phyloP scores from a whole-genome alignment of 2,888 invertebrate genomes.

The Paralinhomoeus sp. region DNA sequence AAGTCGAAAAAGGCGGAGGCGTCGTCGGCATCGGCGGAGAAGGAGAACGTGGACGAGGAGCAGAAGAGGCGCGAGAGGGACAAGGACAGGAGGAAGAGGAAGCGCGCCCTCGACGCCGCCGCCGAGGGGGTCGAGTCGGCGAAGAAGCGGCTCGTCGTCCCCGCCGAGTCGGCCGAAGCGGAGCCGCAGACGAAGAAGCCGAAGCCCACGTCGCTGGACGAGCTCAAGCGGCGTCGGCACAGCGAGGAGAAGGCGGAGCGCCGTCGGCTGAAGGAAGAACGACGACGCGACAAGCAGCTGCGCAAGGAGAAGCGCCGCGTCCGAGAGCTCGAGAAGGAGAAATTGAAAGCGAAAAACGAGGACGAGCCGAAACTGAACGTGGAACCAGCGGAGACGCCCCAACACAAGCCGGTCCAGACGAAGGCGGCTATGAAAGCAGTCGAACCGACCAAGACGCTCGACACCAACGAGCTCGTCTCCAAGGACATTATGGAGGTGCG shows the following conservation, averaged over 20 bases:
- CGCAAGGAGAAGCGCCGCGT: conserved; percentile 28
- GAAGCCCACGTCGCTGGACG: conserved; percentile 13
- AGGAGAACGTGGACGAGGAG: neutral
- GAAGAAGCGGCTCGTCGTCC: too few relatives aligned
- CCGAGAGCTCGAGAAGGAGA: conserved; percentile 5
- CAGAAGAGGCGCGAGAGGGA: neutral
- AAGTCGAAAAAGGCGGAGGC: neutral
- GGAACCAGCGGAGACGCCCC: neutral
- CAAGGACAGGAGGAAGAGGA: neutral
- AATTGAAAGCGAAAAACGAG: conserved; percentile 6
- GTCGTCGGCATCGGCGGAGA: neutral
- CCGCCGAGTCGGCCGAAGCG: conserved; percentile 6
- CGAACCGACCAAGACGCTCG: conserved; percentile 1
- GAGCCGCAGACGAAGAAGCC: conserved; percentile 11
- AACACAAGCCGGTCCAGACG: neutral
- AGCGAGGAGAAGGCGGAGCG: conserved; percentile 27
- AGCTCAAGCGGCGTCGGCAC: conserved; percentile 8
- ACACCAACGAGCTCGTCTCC: conserved; percentile 1
- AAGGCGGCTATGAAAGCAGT: conserved; percentile 3
- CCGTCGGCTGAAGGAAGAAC: conserved; percentile 28
- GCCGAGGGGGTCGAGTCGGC: neutral
- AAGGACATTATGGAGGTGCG: conserved; percentile 2
- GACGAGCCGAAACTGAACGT: neutral
- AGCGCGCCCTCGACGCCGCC: too few relatives aligned
- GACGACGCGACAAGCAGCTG: neutral